These are phyloP conservation scores for Colletes latitarsis DNA, from an alignment of 1,140 invertebrate genomes.

Conservation along the genomic window DNA sequence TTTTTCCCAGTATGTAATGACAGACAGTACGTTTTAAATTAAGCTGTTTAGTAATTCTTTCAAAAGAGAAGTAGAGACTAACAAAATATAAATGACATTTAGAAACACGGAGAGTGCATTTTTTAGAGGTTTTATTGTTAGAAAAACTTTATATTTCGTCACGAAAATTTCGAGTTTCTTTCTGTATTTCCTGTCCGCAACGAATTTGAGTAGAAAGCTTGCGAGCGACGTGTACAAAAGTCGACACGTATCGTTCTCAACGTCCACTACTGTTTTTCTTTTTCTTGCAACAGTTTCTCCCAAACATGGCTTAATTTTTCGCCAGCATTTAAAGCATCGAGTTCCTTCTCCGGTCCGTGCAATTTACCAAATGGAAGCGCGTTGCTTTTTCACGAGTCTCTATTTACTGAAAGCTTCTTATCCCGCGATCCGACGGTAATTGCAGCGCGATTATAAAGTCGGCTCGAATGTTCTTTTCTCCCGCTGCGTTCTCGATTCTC, in stretches of 20 bases:
- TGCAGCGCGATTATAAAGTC: slow-evolving; percentile 19
- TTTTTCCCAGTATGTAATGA: no score
- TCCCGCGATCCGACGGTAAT: not conserved
- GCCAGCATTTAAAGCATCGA: not conserved
- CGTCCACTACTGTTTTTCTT: not conserved
- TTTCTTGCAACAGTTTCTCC: not conserved
- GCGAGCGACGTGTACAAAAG: not conserved
- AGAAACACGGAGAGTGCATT: no score
- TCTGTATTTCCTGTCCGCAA: not conserved
- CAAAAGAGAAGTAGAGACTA: no score
- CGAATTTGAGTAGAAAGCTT: not conserved
- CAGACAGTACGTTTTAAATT: no score
- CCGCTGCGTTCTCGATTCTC: not conserved
- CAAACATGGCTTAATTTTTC: slow-evolving; percentile 15
- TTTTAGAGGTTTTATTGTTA: not conserved
- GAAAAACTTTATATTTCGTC: not conserved
- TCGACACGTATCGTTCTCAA: not conserved
- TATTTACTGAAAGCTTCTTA: not conserved
- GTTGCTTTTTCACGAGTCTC: not conserved
- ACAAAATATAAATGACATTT: no score
- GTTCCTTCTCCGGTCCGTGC: not conserved
- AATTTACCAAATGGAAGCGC: slow-evolving; percentile 35
- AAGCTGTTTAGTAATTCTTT: no score
- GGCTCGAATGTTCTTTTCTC: not conserved
- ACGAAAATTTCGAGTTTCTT: not conserved